Base-by-base conservation (phyloP, 2,888 invertebrate genomes). In the Hoplodrina ambigua region DNA sequence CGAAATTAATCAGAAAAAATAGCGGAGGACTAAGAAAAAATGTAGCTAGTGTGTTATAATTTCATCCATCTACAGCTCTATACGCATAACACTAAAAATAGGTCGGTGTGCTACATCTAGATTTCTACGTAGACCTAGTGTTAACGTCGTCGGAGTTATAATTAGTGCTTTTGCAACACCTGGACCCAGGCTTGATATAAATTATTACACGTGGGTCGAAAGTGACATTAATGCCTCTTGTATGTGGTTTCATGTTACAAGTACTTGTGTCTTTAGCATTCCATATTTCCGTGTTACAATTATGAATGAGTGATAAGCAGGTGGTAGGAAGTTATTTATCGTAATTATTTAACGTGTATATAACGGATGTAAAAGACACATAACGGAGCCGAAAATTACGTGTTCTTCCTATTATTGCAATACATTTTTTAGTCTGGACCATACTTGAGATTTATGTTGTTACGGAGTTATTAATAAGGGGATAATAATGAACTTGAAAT, bases 121-220 rank as follows among this genome's bases (percentile, higher is more conserved):
- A 41, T 50, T 62, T 17, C 8, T 20, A 19, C 5, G 15, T 33
- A 62, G 37, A 11, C 15, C 46, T 19, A 49, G 13, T 66, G 49
- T 75, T 67, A 66, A 50, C 41, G 46, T 20, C 30, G 56, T 74
- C 46, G 19, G 65, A 74, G 58, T 75, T 75, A 72, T 75, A 75
- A 75, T 72, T 72, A 75, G 54, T 60, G 69, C 37, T 60, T 52
- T 20, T 46, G 69, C 55, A 30, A 60, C 72, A 76, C 69, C 76
- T 73, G 69, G 58, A 59, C 55, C 50, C 19, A 52, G 50, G 44
- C 19, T n/a, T n/a, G n/a, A 30, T 11, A 59, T 73, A 59, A 69
- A 75, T 75, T 30, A n/a, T 6, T 25, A 69, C 49, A 55, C 44
- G 75, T 75, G 50, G 58, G 58, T 37, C 4, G 44, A 55, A 44